A percentile compares a stretch with the other conserved stretches of the same genome.
Conservation (phyloP, 1,140 invertebrate species). For the honey bee (Apis mellifera) region Amel_HAv3.1 CM009941.2:14202501-14203000, state of each 20-base stretch:
- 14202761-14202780: too few species aligned
- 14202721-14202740: neutral
- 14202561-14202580: too few species aligned
- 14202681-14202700: neutral
- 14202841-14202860: slow-evolving; percentile 18
- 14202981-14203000: slow-evolving; percentile 61
- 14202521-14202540: too few species aligned
- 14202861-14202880: slow-evolving; percentile 54
- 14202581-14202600: neutral
- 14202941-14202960: slow-evolving; percentile 63
- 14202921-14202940: slow-evolving; percentile 63
- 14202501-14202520: too few species aligned
- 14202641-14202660: neutral
- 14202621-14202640: slow-evolving; percentile 1
- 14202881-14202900: slow-evolving; percentile 61
- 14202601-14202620: slow-evolving; percentile 17
- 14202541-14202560: too few species aligned
- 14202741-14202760: neutral
- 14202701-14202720: neutral
- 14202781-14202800: too few species aligned
- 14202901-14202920: slow-evolving; percentile 64
- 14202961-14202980: slow-evolving; percentile 66
- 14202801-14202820: too few species aligned
- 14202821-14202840: neutral
- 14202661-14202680: neutral